Evolutionary conservation across 92 coral and sea anemone species (phyloP), one percentile per base, ranked within the genome.

Genomic region (Metridium senile): DNA sequence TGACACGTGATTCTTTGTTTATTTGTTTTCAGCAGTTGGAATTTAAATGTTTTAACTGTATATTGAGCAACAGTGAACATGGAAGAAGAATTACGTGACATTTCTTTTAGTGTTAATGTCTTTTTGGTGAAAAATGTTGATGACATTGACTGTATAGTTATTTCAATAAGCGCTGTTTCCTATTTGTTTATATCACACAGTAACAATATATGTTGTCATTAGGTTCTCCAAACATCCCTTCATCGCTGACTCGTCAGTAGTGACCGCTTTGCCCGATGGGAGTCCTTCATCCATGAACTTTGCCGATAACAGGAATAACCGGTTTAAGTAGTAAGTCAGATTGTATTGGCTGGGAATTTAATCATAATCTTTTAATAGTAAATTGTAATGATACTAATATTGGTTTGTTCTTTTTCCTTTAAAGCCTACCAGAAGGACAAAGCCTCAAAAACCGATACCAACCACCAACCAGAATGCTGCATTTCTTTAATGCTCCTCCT

Each of bases 161-260:
- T n/a, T n/a, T n/a, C n/a, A n/a, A n/a, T n/a, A n/a, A n/a, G n/a
- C n/a, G n/a, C n/a, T n/a, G n/a, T n/a, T n/a, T n/a, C n/a, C n/a
- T n/a, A n/a, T n/a, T n/a, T n/a, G n/a, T n/a, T n/a, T n/a, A n/a
- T n/a, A n/a, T n/a, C n/a, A n/a, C n/a, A n/a, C n/a, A n/a, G n/a
- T n/a, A n/a, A n/a, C n/a, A n/a, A n/a, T n/a, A 22, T 17, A 59
- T 33, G 31, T 29, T 18, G 31, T 30, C 21, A 16, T 28, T 49
- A 96, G 99, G 89, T 96, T 96, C 81, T 96, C 99, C 74, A 96
- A 96, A 86, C 99, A 96, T 74, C 99, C 99, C 18, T 96, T 93
- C 74, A 96, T 96, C 70, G 97, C 99, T 49, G 99, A 93, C 68
- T 96, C 99, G 65, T 96, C 99, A 10, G 94, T 93, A 25, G 97